Conservation (phyloP, 2,888 invertebrate species). For the Tanytarsus gracilentus region DNA sequence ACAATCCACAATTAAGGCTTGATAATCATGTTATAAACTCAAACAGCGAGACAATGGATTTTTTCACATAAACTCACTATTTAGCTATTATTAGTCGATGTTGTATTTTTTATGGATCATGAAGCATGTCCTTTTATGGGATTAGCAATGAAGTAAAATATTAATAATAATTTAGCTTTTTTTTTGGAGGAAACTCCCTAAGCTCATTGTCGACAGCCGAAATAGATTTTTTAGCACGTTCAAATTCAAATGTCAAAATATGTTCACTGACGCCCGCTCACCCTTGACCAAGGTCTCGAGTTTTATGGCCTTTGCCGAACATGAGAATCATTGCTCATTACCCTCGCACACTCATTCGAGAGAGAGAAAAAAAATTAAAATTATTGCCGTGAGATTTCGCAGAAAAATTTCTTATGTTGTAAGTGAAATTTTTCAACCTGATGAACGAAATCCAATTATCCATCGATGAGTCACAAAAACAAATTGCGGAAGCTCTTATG, state of each 20-base stretch:
- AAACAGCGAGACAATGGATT: no score
- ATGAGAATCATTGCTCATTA: neutral
- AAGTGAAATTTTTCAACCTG: no score
- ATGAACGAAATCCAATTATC: no score
- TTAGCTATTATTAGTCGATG: no score
- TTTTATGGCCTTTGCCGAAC: slow-evolving; percentile 18
- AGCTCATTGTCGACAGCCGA: no score
- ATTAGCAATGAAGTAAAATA: neutral
- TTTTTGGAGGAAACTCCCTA: slow-evolving; percentile 15
- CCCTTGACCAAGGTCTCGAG: slow-evolving; percentile 27
- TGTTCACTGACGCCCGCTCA: no score
- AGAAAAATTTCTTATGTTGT: slow-evolving; percentile 5
- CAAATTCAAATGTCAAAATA: no score
- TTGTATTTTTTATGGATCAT: slow-evolving; percentile 15
- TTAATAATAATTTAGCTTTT: neutral
- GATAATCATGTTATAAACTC: no score
- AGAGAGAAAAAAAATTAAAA: neutral
- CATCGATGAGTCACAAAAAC: neutral
- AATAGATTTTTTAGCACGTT: no score
- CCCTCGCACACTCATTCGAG: neutral
- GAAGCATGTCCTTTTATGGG: slow-evolving; percentile 19
- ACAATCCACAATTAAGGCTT: no score
- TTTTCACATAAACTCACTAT: no score
- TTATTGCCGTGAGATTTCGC: neutral
- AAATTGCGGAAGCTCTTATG: slow-evolving; percentile 3